Conservation (phyloP, 2,888 invertebrate genomes). For the Disparrhopalites patrizii region DNA sequence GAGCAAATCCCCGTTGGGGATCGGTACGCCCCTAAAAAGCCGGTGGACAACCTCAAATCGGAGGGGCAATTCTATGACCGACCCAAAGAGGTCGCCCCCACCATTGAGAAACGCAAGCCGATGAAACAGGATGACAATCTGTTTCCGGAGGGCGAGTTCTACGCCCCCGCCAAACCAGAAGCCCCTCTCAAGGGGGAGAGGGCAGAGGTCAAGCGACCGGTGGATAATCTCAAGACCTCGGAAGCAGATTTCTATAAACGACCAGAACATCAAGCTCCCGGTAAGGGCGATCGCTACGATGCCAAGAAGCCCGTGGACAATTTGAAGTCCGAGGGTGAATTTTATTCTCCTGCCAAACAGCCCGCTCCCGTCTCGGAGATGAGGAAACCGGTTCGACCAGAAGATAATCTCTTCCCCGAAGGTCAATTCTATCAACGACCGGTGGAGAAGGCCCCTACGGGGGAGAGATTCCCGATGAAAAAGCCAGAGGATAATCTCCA, state of each 20-base stretch:
- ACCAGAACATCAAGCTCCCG: slow-evolving; percentile 47
- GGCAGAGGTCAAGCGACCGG: slow-evolving; percentile 50
- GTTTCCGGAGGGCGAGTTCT: slow-evolving; percentile 59
- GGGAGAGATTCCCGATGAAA: slow-evolving; percentile 55
- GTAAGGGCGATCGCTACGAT: slow-evolving; percentile 53
- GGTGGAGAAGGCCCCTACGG: slow-evolving; percentile 52
- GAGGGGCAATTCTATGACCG: slow-evolving; percentile 50
- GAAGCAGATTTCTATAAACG: slow-evolving; percentile 52
- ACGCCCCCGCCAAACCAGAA: slow-evolving; percentile 55
- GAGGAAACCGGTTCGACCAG: slow-evolving; percentile 52
- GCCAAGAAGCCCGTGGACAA: slow-evolving; percentile 50
- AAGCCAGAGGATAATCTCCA: slow-evolving; percentile 53
- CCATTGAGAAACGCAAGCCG: slow-evolving; percentile 54
- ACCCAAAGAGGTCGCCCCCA: slow-evolving; percentile 29
- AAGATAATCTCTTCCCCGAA: slow-evolving; percentile 56
- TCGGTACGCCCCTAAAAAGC: slow-evolving; percentile 53
- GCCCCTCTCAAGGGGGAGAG: slow-evolving; percentile 53
- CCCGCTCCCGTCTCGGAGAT: slow-evolving; percentile 52
- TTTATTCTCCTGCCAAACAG: slow-evolving; percentile 50
- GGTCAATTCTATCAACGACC: slow-evolving; percentile 51
- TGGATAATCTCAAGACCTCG: slow-evolving; percentile 49
- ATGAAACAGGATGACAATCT: slow-evolving; percentile 55
- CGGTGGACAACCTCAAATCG: slow-evolving; percentile 56
- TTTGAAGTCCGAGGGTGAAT: slow-evolving; percentile 50
- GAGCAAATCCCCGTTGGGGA: slow-evolving; percentile 45